These are phyloP conservation scores for Acronicta alni DNA, from an alignment of 2,888 invertebrate species.

Conservation along the genomic window DNA sequence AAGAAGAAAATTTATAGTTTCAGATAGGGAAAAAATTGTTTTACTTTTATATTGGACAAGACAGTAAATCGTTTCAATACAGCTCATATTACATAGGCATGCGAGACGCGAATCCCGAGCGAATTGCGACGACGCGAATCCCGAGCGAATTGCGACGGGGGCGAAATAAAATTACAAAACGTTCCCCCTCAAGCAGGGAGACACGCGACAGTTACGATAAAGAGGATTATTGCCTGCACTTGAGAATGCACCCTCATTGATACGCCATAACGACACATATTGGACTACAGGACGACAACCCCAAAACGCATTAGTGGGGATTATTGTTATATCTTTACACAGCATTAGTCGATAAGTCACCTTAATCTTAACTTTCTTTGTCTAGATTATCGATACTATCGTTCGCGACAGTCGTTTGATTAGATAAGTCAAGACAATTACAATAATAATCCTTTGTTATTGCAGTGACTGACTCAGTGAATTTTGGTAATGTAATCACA, in stretches of 20 bases:
- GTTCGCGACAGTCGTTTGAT: conserved; percentile 50
- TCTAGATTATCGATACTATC: conserved; percentile 55
- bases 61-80: conserved; percentile 53
- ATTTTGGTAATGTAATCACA: neutral
- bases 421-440: conserved; percentile 39
- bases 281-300: conserved; percentile 77
- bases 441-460: conserved; percentile 22
- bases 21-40: conserved; percentile 40
- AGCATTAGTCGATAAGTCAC: conserved; percentile 81
- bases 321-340: conserved; percentile 84
- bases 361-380: conserved; percentile 78
- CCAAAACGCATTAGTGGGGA: conserved; percentile 77
- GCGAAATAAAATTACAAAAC: conserved; percentile 80
- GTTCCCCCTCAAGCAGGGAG: conserved; percentile 69
- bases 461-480: conserved; percentile 6
- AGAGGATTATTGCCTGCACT: conserved; percentile 84
- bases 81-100: conserved; percentile 68
- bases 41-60: conserved; percentile 47
- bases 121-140: conserved; percentile 64
- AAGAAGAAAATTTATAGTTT: conserved; percentile 22
- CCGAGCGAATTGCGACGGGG: conserved; percentile 64
- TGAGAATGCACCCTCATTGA: conserved; percentile 79
- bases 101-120: conserved; percentile 66
- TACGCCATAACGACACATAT: conserved; percentile 69
- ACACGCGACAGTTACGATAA: conserved; percentile 79